These are phyloP conservation scores for Manis pentadactyla DNA, from an alignment of 2,797 vertebrate genomes.

Conservation along the genomic window DNA sequence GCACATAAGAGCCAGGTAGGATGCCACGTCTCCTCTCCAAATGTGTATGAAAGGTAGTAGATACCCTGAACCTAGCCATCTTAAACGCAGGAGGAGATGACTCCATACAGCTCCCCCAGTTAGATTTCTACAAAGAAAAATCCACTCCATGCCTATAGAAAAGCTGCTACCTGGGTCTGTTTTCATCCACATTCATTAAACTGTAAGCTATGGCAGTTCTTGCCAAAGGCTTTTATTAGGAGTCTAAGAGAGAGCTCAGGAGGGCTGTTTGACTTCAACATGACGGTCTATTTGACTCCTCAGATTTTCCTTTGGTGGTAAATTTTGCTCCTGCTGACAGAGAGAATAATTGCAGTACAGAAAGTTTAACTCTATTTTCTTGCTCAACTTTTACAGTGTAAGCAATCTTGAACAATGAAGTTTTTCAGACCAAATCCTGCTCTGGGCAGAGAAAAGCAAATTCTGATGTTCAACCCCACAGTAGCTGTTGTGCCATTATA, in stretches of 20 bases:
- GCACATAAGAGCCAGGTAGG: not conserved
- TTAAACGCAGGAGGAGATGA: not conserved
- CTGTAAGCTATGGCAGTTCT: not conserved
- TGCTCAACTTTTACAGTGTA: slow-evolving; percentile 56
- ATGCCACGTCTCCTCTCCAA: not conserved
- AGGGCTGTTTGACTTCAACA: slow-evolving; percentile 41
- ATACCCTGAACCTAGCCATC: not conserved
- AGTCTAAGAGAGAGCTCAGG: not conserved
- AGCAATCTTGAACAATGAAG: slow-evolving; percentile 48
- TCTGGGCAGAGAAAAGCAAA: slow-evolving; percentile 48
- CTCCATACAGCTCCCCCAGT: not conserved
- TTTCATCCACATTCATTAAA: slow-evolving; percentile 23
- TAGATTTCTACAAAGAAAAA: slow-evolving; percentile 20
- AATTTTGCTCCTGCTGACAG: slow-evolving; percentile 73
- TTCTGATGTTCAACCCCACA: not conserved
- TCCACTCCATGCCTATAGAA: not conserved
- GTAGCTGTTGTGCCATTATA: not conserved
- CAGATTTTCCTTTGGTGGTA: slow-evolving; percentile 65
- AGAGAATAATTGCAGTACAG: slow-evolving; percentile 57
- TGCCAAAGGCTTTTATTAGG: slow-evolving; percentile 28
- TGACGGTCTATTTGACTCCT: slow-evolving; percentile 36
- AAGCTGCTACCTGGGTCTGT: not conserved
- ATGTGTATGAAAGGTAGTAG: not conserved
- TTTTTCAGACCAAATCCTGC: slow-evolving; percentile 15
- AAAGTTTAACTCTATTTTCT: slow-evolving; percentile 68